phyloP scores from a whole-genome alignment of 1,140 invertebrate species.

The Teleopsis dalmanni region DNA sequence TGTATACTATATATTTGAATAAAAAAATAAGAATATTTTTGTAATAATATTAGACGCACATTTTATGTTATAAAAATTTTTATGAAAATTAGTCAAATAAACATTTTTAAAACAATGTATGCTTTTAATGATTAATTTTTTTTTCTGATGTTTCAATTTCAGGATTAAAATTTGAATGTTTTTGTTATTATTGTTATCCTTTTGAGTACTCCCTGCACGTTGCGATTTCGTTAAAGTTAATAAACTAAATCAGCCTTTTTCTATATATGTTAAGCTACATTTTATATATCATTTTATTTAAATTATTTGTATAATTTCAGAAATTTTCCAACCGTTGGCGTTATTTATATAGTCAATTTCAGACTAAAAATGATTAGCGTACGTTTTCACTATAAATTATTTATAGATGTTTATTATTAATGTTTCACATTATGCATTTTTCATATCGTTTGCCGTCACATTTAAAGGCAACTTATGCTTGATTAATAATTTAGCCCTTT shows the following conservation, averaged over 20 bases:
- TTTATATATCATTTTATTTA: slow-evolving; percentile 5
- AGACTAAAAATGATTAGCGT: slow-evolving; percentile 13
- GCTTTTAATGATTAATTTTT: too few relatives aligned
- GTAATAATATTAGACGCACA: too few relatives aligned
- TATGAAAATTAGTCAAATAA: too few relatives aligned
- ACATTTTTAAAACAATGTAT: too few relatives aligned
- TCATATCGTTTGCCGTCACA: too few relatives aligned
- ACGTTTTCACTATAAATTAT: slow-evolving; percentile 4
- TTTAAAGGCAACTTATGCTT: too few relatives aligned
- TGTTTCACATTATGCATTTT: too few relatives aligned
- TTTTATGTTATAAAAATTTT: too few relatives aligned
- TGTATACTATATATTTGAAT: too few relatives aligned
- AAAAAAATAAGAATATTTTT: too few relatives aligned
- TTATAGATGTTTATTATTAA: too few relatives aligned
- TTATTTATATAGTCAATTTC: slow-evolving; percentile 34
- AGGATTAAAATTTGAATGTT: not conserved
- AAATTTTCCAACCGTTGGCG: slow-evolving; percentile 43
- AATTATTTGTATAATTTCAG: slow-evolving; percentile 25
- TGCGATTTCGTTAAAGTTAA: not conserved
- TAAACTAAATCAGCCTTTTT: not conserved
- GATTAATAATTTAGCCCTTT: too few relatives aligned
- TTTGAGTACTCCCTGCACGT: not conserved
- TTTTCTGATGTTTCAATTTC: not conserved
- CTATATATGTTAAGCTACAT: not conserved
- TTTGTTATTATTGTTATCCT: not conserved